A percentile compares a stretch with the other conserved stretches of the same genome.
Evolutionary conservation across 2,113 vertebrate genomes (phyloP).

Genomic region (Siniperca knerii): DNA sequence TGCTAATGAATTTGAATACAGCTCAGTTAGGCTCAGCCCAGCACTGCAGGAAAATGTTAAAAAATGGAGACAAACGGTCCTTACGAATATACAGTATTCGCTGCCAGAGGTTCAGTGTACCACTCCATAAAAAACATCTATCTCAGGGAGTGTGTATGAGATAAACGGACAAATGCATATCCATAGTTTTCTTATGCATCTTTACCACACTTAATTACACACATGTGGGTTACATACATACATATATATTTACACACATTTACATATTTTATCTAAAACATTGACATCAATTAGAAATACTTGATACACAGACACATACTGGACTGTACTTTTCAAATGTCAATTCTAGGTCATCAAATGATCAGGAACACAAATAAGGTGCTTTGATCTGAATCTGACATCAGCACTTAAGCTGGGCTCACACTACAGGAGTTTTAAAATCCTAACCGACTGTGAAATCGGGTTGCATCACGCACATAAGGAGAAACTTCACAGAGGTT

Average conservation of each 20-base stretch:
- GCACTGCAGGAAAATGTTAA: background rate
- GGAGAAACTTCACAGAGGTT: too few relatives aligned
- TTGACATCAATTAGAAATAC: background rate
- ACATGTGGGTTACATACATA: conserved; percentile 6
- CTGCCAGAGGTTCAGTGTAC: background rate
- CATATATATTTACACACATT: conserved; percentile 13
- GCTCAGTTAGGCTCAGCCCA: background rate
- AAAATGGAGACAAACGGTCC: background rate
- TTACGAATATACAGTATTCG: too few relatives aligned
- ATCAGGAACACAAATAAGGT: conserved; percentile 21
- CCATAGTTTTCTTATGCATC: conserved; percentile 55
- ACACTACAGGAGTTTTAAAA: too few relatives aligned
- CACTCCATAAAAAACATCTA: background rate
- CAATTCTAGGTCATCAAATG: conserved; percentile 24
- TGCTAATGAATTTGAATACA: conserved; percentile 21
- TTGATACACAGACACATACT: background rate
- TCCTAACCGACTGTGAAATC: too few relatives aligned
- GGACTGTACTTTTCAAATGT: background rate
- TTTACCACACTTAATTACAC: conserved; percentile 50
- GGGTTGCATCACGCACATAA: too few relatives aligned
- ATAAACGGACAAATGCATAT: conserved; percentile 55
- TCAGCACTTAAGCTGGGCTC: background rate
- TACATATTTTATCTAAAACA: conserved; percentile 18
- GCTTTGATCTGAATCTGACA: conserved; percentile 45
- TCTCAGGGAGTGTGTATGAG: conserved; percentile 37